Evolutionary conservation across 2,888 invertebrate genomes (phyloP), one percentile per base, ranked within the genome.

Genomic region (Temnothorax ravouxi): DNA sequence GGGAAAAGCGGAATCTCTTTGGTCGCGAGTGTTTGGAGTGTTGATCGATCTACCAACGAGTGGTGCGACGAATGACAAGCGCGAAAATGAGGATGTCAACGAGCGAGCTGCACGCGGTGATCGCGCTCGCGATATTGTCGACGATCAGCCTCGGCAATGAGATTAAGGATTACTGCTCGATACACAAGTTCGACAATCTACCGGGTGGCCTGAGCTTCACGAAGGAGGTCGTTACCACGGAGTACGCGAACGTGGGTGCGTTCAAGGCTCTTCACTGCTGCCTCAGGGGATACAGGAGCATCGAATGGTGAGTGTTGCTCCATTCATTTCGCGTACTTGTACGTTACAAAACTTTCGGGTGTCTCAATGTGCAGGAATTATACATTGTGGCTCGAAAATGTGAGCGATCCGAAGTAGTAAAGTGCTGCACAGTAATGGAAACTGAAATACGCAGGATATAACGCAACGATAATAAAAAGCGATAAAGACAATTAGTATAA

Each of bases 251-350:
- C 90, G 96, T 96, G 84, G 96, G 96, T 83, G 96, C 96, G 86
- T 97, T 97, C 95, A 97, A 97, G 94, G 97, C 97, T 87, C 96
- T 97, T 66, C 97, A 97, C 93, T 97, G 97, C 95, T 97, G 97
- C 93, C 96, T 97, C 77, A 96, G 97, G 92, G 97, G 97, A 87
- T 97, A 97, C 93, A 95, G 97, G 86, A 97, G 97, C 94, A 97
- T 97, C 90, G 97, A 97, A 95, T 97, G 97, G 97, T 97, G 92
- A 96, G 97, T 96, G 11, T 1, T 21, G 21, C 5, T 21, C 6
- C 18, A 13, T 56, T 3, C 8, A 4, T 25, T 59, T 44, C 34
- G n/a, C 15, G 34, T 21, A 62, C 29, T 38, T 25, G 34, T 21
- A 62, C 29, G 52, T 25, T 8, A 15, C 38, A 3, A 54, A 54